Evolutionary conservation across 1,140 invertebrate genomes (phyloP), one percentile per base, ranked within the genome.

Genomic region (Dinothrombium tinctorium): DNA sequence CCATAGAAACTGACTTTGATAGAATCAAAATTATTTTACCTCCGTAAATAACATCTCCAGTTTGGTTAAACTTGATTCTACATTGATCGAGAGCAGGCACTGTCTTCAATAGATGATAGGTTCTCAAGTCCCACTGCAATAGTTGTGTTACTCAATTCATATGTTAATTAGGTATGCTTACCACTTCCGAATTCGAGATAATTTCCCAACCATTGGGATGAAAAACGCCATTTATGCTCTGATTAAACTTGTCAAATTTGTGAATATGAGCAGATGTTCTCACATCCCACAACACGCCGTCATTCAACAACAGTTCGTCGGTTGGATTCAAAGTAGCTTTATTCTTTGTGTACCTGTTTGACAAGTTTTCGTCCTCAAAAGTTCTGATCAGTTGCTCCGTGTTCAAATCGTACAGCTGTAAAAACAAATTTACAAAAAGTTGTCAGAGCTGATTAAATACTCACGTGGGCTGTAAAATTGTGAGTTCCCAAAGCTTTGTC

Each of bases 211-310:
- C 89, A 57, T 87, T 90, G 0, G 90, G 89, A 70, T 96, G 89
- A 56, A 98, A 99, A 1, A 89, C 74, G 0, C 90, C 92, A 54
- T 81, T 92, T 17, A 92, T 69, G 26, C 74, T 74, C 54, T 89
- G 76, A 61, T 95, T 94, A 17, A 96, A 67, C 59, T 96, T 96
- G 61, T 96, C 92, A 53, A 98, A 87, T 54, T 95, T 96, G 57
- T 96, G 86, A 35, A 94, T 78, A 51, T 53, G 47, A 40, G 57
- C 55, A 3, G 74, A 74, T 0, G 73, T 70, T n/a, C 32, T 11
- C 42, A 90, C 73, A 61, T 98, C 92, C 74, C 84, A 99, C 0
- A 98, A 61, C 2, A 95, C 84, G 24, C 92, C 92, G 59, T 98
- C 90, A 54, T 77, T 83, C 2, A 98, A 60, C 14, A 96, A 73